phyloP scores from a whole-genome alignment of 92 coral and sea anemone species.

The Phymanthus crucifer region DNA sequence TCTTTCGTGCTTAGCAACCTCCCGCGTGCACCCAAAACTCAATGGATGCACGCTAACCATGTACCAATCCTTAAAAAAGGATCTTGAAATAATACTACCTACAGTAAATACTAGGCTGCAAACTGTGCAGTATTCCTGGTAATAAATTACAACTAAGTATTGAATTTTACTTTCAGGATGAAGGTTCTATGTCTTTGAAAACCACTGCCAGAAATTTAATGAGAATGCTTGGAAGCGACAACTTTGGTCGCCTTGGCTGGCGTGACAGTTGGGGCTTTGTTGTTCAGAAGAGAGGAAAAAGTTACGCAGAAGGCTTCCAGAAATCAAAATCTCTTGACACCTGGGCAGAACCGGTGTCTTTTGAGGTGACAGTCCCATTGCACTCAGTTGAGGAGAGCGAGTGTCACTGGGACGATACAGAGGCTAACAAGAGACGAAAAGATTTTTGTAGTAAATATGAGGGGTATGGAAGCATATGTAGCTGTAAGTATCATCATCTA shows the following conservation, averaged over 20 bases:
- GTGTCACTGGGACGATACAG: constrained; percentile 87
- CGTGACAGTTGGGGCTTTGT: constrained; percentile 93
- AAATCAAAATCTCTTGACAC: constrained; percentile 73
- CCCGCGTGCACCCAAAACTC: no score
- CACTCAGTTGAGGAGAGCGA: constrained; percentile 64
- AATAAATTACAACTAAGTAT: not conserved
- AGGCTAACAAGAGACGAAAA: constrained; percentile 64
- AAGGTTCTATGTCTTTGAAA: constrained; percentile 78
- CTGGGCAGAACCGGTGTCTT: constrained; percentile 90
- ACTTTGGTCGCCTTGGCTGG: constrained; percentile 79
- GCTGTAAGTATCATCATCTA: constrained; percentile 76
- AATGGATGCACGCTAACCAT: no score
- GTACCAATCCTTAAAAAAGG: no score
- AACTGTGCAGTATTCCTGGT: not conserved
- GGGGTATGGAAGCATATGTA: constrained; percentile 98
- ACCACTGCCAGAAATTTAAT: constrained; percentile 82
- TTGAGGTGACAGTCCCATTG: constrained; percentile 70
- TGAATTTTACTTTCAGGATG: constrained; percentile 60
- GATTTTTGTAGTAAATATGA: constrained; percentile 91
- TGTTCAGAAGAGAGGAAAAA: constrained; percentile 87
- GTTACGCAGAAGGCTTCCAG: constrained; percentile 79
- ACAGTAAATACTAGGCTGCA: no score
- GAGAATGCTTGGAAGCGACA: constrained; percentile 81
- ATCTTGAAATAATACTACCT: no score
- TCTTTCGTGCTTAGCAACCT: no score